A percentile compares a stretch with the other conserved stretches of the same genome.
These are phyloP conservation scores for Nerophis ophidion DNA, from an alignment of 2,113 vertebrate genomes.

Conservation along the genomic window DNA sequence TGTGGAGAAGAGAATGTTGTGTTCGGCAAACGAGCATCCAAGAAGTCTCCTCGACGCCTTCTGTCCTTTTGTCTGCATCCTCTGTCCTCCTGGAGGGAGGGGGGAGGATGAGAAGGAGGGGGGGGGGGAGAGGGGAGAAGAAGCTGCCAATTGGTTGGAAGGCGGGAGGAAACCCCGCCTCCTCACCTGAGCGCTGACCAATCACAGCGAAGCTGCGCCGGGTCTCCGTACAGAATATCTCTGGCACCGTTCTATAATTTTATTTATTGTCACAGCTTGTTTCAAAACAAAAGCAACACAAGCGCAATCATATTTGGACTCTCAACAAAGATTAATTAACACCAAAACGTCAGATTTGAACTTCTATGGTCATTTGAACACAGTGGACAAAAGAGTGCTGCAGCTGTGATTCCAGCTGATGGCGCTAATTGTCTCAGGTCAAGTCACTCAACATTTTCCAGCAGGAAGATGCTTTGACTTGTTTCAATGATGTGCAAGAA, in stretches of 20 bases:
- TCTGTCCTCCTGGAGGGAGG: constrained; percentile 51
- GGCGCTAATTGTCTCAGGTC: too few species aligned
- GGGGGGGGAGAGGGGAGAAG: constrained; percentile 16
- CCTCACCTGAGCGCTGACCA: constrained; percentile 36
- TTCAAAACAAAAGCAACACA: neutral
- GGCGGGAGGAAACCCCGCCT: constrained; percentile 13
- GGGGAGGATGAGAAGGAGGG: constrained; percentile 24
- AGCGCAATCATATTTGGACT: neutral
- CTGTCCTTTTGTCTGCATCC: constrained; percentile 68
- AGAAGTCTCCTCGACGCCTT: constrained; percentile 45
- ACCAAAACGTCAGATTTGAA: too few species aligned
- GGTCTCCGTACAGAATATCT: constrained; percentile 65
- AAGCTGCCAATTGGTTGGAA: neutral
- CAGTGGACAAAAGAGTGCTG: too few species aligned
- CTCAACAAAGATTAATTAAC: too few species aligned
- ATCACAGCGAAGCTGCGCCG: constrained; percentile 49
- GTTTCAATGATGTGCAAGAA: too few species aligned
- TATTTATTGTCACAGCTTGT: neutral
- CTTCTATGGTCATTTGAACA: too few species aligned
- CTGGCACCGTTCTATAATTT: neutral
- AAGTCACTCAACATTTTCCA: too few species aligned
- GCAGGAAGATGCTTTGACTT: too few species aligned
- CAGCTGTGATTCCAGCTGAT: too few species aligned
- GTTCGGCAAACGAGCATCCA: constrained; percentile 22
- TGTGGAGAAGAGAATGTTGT: constrained; percentile 4